These are phyloP conservation scores for Pelobates fuscus DNA, from an alignment of 2,113 vertebrate genomes.

Conservation along the genomic window DNA sequence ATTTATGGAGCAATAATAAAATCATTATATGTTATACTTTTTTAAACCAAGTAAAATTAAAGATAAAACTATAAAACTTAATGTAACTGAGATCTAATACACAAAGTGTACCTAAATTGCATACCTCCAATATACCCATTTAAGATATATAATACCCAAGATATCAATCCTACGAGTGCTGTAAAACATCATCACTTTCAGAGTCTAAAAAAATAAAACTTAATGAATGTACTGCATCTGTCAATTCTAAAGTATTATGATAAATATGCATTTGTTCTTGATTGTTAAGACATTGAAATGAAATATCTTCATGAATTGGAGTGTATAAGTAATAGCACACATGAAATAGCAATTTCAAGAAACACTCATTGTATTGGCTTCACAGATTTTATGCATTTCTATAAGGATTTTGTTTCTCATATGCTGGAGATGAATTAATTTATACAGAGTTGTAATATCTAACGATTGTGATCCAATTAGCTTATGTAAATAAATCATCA, in stretches of 20 bases:
- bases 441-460: constrained; percentile 33
- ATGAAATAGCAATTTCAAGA: constrained; percentile 6
- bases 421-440: constrained; percentile 1
- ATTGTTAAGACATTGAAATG: constrained; percentile 36
- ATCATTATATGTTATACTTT: too few relatives aligned
- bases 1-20: too few relatives aligned
- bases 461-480: constrained; percentile 31
- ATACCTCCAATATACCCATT: too few relatives aligned
- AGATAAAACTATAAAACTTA: too few relatives aligned
- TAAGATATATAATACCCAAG: too few relatives aligned
- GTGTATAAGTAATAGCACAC: constrained; percentile 13
- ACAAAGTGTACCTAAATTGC: too few relatives aligned
- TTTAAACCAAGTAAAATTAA: too few relatives aligned
- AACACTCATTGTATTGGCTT: neutral
- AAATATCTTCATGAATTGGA: constrained; percentile 25
- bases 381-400: constrained; percentile 36
- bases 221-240: neutral
- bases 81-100: too few relatives aligned
- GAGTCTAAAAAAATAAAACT: neutral
- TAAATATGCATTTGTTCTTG: constrained; percentile 45
- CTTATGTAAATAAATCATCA: constrained; percentile 19
- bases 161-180: too few relatives aligned
- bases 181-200: too few relatives aligned
- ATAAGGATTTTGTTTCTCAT: neutral
- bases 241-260: constrained; percentile 35